Evolutionary conservation across 2,888 invertebrate genomes (phyloP), one percentile per base, ranked within the genome.

Genomic region (Timandra comae): DNA sequence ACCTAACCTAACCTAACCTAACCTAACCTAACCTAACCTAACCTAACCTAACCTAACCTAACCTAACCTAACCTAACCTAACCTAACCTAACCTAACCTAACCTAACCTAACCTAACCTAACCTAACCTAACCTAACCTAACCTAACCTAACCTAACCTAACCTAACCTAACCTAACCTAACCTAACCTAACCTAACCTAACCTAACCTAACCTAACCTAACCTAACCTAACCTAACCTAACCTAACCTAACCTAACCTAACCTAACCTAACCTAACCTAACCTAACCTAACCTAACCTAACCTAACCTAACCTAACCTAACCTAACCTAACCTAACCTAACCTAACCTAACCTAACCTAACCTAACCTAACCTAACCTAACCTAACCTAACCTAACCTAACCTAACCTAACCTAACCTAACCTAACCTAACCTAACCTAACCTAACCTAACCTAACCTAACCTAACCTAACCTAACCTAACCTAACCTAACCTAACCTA

Each of bases 161-260:
- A n/a, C n/a, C n/a, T n/a, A n/a, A n/a, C n/a, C n/a, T n/a, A n/a
- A n/a, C n/a, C n/a, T n/a, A n/a, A n/a, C n/a, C n/a, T n/a, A n/a
- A n/a, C n/a, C n/a, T n/a, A n/a, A n/a, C n/a, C n/a, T n/a, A n/a
- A n/a, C n/a, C n/a, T n/a, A n/a, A n/a, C n/a, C n/a, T n/a, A n/a
- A n/a, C n/a, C n/a, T n/a, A n/a, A n/a, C n/a, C n/a, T n/a, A n/a
- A n/a, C n/a, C n/a, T n/a, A n/a, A n/a, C n/a, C n/a, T n/a, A n/a
- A n/a, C n/a, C n/a, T n/a, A n/a, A n/a, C n/a, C n/a, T 25, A 34
- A 29, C 29, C 33, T 29, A 33, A 24, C 24, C 36, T 36, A 41
- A 33, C 36, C 41, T 34, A 32, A 37, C 36, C 35, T 39, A 34
- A 35, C 39, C 39, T 39, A 34, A 39, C 39, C 39, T 35, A 33